phyloP scores from a whole-genome alignment of 1,140 invertebrate species.

The Nasonia longicornis region DNA sequence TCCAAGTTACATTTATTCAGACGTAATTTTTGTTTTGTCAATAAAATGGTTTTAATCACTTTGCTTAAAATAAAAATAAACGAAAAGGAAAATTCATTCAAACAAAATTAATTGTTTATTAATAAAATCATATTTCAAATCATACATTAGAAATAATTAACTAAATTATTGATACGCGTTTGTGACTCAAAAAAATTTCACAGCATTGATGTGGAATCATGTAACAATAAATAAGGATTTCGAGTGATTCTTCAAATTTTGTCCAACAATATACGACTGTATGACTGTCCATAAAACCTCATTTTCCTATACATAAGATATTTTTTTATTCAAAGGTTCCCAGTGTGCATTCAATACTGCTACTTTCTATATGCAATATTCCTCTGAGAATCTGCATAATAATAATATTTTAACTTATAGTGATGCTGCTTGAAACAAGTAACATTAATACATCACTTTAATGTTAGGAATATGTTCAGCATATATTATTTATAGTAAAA shows the following conservation, averaged over 20 bases:
- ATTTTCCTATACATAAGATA: conserved; percentile 26
- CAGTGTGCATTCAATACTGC: conserved; percentile 44
- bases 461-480: conserved; percentile 42
- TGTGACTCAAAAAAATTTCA: conserved; percentile 45
- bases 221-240: conserved; percentile 41
- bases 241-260: conserved; percentile 17
- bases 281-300: conserved; percentile 16
- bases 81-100: conserved; percentile 56
- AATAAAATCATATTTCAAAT: conserved; percentile 47
- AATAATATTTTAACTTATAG: conserved; percentile 21
- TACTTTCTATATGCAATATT: conserved; percentile 32
- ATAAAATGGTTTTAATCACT: conserved; percentile 59
- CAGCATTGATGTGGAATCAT: conserved; percentile 51
- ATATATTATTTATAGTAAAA: conserved; percentile 39
- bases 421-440: conserved; percentile 11
- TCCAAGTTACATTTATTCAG: not conserved
- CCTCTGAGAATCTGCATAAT: conserved; percentile 18
- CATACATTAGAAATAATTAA: conserved; percentile 49
- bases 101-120: conserved; percentile 50
- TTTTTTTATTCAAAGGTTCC: conserved; percentile 45
- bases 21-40: not conserved
- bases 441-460: conserved; percentile 26
- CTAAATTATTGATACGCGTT: conserved; percentile 52
- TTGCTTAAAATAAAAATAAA: conserved; percentile 63
- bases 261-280: not conserved